Percentiles rank a stretch among this genome's conserved stretches.
Conservation (phyloP, 92 coral and sea anemone genomes). For the Siderastrea radians region DNA sequence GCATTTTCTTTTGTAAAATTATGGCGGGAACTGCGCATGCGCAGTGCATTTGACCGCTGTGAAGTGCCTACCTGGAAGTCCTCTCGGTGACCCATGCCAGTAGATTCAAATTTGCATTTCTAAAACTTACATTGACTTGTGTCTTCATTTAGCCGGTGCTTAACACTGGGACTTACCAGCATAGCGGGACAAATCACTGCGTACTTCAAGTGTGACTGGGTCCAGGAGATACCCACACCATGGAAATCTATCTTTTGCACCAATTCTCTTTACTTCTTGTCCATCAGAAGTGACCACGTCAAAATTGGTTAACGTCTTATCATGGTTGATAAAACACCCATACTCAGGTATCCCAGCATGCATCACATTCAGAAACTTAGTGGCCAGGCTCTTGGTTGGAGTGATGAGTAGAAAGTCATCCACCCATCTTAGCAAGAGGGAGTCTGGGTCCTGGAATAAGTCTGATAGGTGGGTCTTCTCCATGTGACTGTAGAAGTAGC, state of each 20-base stretch:
- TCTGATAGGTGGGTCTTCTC: slow-evolving; percentile 76
- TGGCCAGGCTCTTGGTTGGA: slow-evolving; percentile 61
- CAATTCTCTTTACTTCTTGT: slow-evolving; percentile 54
- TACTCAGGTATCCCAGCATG: slow-evolving; percentile 82
- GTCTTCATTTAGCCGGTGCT: too few species aligned
- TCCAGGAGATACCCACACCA: slow-evolving; percentile 87
- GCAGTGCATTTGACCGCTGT: too few species aligned
- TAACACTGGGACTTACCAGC: slow-evolving; percentile 46
- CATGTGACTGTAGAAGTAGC: slow-evolving; percentile 85
- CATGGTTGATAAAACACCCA: slow-evolving; percentile 79
- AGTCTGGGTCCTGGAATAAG: slow-evolving; percentile 64
- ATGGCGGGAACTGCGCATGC: too few species aligned
- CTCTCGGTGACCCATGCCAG: too few species aligned
- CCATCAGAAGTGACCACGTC: slow-evolving; percentile 72
- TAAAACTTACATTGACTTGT: too few species aligned
- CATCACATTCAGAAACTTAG: slow-evolving; percentile 71
- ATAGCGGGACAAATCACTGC: slow-evolving; percentile 70
- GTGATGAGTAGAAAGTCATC: slow-evolving; percentile 92
- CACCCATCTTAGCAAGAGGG: slow-evolving; percentile 92
- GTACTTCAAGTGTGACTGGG: slow-evolving; percentile 74
- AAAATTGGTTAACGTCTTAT: slow-evolving; percentile 87
- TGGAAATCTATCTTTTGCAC: slow-evolving; percentile 67
- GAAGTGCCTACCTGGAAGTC: too few species aligned
- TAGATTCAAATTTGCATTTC: too few species aligned
- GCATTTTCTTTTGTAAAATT: too few species aligned